Evolutionary conservation across 1,140 invertebrate genomes (phyloP), one percentile per base, ranked within the genome.

Genomic region (Brachionus koreanus): DNA sequence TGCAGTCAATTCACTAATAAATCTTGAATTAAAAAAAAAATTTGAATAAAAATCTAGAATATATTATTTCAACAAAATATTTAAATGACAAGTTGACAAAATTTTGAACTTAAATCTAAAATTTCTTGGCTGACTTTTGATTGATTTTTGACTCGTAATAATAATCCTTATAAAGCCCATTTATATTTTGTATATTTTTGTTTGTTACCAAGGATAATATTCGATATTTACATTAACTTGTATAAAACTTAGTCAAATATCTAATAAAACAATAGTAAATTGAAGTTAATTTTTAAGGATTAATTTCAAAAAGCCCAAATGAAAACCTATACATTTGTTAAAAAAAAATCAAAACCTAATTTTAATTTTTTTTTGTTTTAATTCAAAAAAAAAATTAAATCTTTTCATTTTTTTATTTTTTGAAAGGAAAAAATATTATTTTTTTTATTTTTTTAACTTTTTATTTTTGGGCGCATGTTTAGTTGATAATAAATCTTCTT

Each of bases 391-490:
- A 67, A 67, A 33, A 37, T 35, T n/a, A 29, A 16, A 3, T 19
- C 39, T 69, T 25, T 39, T 19, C 3, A 10, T 37, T 39, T 39
- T 12, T 37, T 9, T 5, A 19, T 35, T 37, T n/a, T 35, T 35
- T n/a, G n/a, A 69, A 69, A 69, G 5, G 29, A 7, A 29, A 63
- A 6, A 25, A 16, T 42, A 16, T 69, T 69, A 69, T 69, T 69
- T 69, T 69, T 69, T 69, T 4, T 0, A 37, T 69, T 69, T 69
- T 43, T 69, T 69, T 1, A 69, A 69, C 37, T 69, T 69, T 69
- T 69, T 69, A 69, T 39, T 69, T 69, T 39, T 39, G 3, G 65
- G 65, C 7, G 65, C 33, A 6, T 69, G 65, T 3, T 39, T 69
- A 16, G 10, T 39, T 39, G 65, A 69, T 69, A 69, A 9, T 7